These are phyloP conservation scores for Glyptemys insculpta DNA, from an alignment of 2,797 vertebrate species.

Conservation along the genomic window DNA sequence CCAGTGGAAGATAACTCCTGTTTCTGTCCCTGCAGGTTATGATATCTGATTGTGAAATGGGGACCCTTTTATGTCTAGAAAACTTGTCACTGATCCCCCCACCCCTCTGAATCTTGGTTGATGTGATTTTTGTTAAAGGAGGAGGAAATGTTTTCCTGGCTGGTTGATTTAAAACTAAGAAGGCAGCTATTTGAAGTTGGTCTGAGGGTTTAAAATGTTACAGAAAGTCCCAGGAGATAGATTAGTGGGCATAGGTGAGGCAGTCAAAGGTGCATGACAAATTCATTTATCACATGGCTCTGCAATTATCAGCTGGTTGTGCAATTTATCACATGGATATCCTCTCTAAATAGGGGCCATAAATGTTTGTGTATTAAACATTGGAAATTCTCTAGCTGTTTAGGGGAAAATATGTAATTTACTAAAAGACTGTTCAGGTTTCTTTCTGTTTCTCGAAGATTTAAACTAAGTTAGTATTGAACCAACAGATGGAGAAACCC, in stretches of 20 bases:
- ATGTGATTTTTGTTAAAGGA: background rate
- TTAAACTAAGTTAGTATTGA: constrained; percentile 83
- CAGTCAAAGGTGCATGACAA: background rate
- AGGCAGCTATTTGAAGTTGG: background rate
- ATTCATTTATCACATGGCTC: background rate
- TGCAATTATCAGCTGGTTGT: background rate
- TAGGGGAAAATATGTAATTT: background rate
- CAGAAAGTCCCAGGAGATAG: background rate
- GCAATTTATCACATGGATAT: background rate
- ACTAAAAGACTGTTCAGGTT: background rate
- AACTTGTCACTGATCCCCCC: background rate
- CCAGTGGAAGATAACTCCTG: background rate
- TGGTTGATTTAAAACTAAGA: background rate
- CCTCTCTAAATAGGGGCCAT: background rate
- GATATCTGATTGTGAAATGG: background rate
- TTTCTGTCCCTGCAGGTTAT: background rate
- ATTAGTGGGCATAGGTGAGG: background rate
- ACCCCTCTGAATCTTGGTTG: background rate
- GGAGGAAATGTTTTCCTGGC: background rate
- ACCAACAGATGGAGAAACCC: constrained; percentile 78
- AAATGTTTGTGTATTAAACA: background rate
- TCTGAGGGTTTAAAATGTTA: background rate
- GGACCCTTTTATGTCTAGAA: background rate
- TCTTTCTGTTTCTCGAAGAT: constrained; percentile 48
- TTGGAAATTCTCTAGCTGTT: background rate